Base-by-base conservation (phyloP, 1,140 invertebrate species). In the Phymorhynchus buccinoides region DNA sequence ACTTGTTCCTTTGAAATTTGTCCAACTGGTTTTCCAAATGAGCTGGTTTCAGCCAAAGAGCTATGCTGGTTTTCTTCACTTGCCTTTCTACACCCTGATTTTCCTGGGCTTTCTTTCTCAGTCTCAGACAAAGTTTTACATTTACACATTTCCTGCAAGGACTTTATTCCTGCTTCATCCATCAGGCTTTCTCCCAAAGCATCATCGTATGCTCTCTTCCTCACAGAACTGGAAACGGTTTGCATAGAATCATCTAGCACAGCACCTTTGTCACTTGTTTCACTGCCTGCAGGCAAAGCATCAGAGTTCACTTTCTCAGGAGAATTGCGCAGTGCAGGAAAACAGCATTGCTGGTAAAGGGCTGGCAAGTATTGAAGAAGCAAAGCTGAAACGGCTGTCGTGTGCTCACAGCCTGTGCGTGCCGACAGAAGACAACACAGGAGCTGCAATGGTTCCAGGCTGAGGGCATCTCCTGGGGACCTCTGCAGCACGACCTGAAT, bases 361-460 rank as follows among this genome's bases (percentile, higher is more conserved):
- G 35, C 37, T 4, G 73, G 73, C 14, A 75, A 27, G 37, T 42
- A 22, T 7, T 35, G 73, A 22, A 75, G 37, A 27, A 75, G 73
- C 18, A 75, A 41, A 9, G 18, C 73, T 75, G 73, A 75, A 16
- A 37, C 18, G 18, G 14, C 3, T 4, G 41, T 16, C 18, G 16
- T 75, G 73, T 37, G 73, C 18, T 6, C 27, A 27, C 35, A 37
- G 37, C 73, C 73, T 32, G 73, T 3, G 27, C 73, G 73, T 41
- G 30, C 32, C 7, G 80, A 81, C 35, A 81, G 37, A n/a, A 81
- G 16, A 7, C 52, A 37, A 39, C 80, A 56, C 32, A 81, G 39
- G 30, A 81, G 35, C 32, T 81, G 80, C 52, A 81, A 35, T 4
- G 80, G 52, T 41, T 81, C 80, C 52, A 81, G 2, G 39, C 80